Evolutionary conservation across 2,113 vertebrate genomes (phyloP), one percentile per base, ranked within the genome.

Genomic region (Plectropomus leopardus): DNA sequence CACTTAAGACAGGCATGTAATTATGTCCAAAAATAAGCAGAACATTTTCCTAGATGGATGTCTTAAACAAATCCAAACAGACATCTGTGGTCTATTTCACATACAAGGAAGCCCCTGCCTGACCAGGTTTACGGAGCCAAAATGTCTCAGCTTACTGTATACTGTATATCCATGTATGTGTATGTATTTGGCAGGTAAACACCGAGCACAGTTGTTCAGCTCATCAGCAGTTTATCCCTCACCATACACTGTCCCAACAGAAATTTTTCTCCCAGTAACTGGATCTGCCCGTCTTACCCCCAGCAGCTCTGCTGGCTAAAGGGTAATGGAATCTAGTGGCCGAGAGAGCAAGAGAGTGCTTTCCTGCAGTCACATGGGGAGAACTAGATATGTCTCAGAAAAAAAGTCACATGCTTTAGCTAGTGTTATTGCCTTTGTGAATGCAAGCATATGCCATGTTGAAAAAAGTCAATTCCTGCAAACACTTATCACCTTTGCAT

Each of bases 351-450:
- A 21, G 47, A 45, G 73, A 53, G 57, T 1, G 17, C 42, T 84
- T 72, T 86, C 64, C 40, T 72, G 48, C 28, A 13, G 88, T 94
- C 93, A 93, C 93, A 92, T 85, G 92, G 57, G 19, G 45, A 14
- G 71, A 93, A 92, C 85, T 63, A 86, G 90, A 92, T 90, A 82
- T 88, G 70, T 54, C 54, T 77, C 78, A 55, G 72, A 90, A 86
- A 92, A 83, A 79, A 64, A 77, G 82, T 93, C 92, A 91, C 87
- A 87, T 83, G 90, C 67, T 68, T 83, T 58, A 61, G 44, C 54
- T 76, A 54, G 63, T 78, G 63, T 71, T 77, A 68, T 78, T 60
- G 60, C 63, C 76, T 78, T 77, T 76, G 75, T 74, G 17, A 60
- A 65, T 55, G 44, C 68, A 70, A 40, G 42, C 58, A 40, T 67